These are phyloP conservation scores for Dendrocincla fuliginosa DNA, from an alignment of 2,797 vertebrate species.

Conservation along the genomic window DNA sequence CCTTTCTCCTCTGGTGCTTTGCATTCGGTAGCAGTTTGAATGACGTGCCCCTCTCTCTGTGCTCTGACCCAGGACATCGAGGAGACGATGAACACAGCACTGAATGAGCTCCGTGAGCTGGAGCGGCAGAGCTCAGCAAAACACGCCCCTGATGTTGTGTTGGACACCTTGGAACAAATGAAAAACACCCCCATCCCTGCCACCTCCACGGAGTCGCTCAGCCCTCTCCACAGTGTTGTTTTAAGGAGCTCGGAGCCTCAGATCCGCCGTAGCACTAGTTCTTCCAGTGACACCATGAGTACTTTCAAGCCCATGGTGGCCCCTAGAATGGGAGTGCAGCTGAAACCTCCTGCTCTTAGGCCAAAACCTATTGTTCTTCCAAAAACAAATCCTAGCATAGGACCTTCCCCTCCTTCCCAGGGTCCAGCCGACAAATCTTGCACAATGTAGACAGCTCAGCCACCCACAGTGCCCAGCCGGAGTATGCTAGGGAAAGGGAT, in stretches of 20 bases:
- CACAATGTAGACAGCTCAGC: slow-evolving; percentile 87
- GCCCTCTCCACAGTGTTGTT: slow-evolving; percentile 79
- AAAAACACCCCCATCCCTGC: slow-evolving; percentile 82
- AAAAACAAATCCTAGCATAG: slow-evolving; percentile 84
- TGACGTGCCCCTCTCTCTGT: slow-evolving; percentile 11
- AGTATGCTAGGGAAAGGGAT: slow-evolving; percentile 36
- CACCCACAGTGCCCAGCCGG: slow-evolving; percentile 61
- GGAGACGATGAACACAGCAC: slow-evolving; percentile 97
- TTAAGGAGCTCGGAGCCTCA: slow-evolving; percentile 85
- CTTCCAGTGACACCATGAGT: slow-evolving; percentile 92
- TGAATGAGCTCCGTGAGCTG: slow-evolving; percentile 95
- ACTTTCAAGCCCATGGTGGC: slow-evolving; percentile 94
- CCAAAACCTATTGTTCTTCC: slow-evolving; percentile 95
- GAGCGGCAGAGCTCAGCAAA: slow-evolving; percentile 96
- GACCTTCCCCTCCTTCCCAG: slow-evolving; percentile 83
- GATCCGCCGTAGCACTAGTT: slow-evolving; percentile 91
- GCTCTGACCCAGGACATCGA: slow-evolving; percentile 90
- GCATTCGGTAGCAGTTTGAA: neutral
- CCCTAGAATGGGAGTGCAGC: slow-evolving; percentile 95
- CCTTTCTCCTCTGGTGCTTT: neutral
- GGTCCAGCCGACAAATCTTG: slow-evolving; percentile 95
- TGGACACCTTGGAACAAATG: slow-evolving; percentile 96
- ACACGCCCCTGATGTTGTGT: slow-evolving; percentile 95
- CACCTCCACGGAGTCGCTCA: slow-evolving; percentile 81
- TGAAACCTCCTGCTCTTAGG: slow-evolving; percentile 94